A percentile compares a stretch with the other conserved stretches of the same genome.
These are phyloP conservation scores for Lontra canadensis DNA, from an alignment of 2,113 vertebrate species.

Conservation along the genomic window DNA sequence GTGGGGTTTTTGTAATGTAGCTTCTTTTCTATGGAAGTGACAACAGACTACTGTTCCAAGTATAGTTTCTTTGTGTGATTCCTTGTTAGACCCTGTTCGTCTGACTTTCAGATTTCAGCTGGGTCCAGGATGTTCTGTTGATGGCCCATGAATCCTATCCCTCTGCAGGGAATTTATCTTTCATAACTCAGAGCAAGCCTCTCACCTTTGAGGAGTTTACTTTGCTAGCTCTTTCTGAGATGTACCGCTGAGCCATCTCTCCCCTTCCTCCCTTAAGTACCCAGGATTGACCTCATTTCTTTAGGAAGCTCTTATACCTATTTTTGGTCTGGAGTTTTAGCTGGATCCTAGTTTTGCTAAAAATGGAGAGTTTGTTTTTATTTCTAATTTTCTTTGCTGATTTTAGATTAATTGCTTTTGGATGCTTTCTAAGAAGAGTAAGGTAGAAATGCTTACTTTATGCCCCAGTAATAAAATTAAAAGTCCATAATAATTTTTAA, in stretches of 20 bases:
- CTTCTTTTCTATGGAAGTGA: neutral
- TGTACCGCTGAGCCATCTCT: neutral
- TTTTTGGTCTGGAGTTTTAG: neutral
- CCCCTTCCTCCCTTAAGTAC: neutral
- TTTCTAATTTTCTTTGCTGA: neutral
- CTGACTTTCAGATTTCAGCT: neutral
- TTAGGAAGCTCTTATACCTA: neutral
- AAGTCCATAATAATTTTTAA: conserved; percentile 20
- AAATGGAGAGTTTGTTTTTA: neutral
- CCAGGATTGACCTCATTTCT: neutral
- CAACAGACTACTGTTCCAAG: neutral
- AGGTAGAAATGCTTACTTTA: neutral
- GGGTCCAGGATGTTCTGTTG: neutral
- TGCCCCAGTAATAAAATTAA: neutral
- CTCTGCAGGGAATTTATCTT: neutral
- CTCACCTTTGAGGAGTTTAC: neutral
- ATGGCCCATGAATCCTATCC: neutral
- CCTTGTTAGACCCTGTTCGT: neutral
- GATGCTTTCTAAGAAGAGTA: neutral
- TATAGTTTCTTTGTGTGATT: neutral
- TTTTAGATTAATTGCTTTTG: conserved; percentile 23
- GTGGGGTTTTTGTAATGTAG: neutral
- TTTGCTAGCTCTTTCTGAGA: neutral
- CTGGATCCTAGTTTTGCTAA: conserved; percentile 9
- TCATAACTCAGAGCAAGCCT: neutral